Evolutionary conservation across 2,797 vertebrate species (phyloP), one percentile per base, ranked within the genome.

Genomic region (Hyperoplus immaculatus): DNA sequence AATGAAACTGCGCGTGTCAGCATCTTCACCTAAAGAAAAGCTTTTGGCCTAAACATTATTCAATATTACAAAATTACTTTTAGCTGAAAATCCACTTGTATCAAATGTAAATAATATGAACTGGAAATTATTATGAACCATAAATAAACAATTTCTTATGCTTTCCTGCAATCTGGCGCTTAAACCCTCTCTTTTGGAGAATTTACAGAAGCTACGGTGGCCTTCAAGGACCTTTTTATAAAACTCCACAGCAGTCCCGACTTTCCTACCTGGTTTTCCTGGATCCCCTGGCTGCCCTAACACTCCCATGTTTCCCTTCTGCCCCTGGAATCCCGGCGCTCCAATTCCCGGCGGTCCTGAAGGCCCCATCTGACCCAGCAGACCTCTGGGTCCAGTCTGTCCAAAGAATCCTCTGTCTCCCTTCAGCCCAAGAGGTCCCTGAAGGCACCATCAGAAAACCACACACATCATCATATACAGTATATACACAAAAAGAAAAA

Each of bases 361-460:
- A n/a, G 83, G 81, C n/a, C 94, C 94, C 39, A 64, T 80, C 56
- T 92, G 91, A 42, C 94, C 94, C 5, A 15, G 13, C 0, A n/a
- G 54, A 7, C 94, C 94, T 54, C 65, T 81, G 16, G 46, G 4
- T 21, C 94, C 94, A 13, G 9, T 11, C 4, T 45, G 13, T 0
- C 94, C 94, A 0, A 6, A 0, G 0, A 38, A 51, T 5, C 94
- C 93, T 47, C 16, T 56, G 1, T 92, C 75, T 15, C 94, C 93
- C 80, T 91, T 94, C 1, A 13, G 50, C 9, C 92, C 93, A 0
- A 29, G 81, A 38, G 76, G 88, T 42, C 92, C 90, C 92, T 94
- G 54, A 60, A 2, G 21, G 15, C 29, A 49, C 61, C 15, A 21
- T 67, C 13, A 50, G 3, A 55, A 53, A 46, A 54, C 2, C 11